Percentiles rank a stretch among this genome's conserved stretches.
phyloP scores from a whole-genome alignment of 2,888 invertebrate species.

The Idaea aversata region DNA sequence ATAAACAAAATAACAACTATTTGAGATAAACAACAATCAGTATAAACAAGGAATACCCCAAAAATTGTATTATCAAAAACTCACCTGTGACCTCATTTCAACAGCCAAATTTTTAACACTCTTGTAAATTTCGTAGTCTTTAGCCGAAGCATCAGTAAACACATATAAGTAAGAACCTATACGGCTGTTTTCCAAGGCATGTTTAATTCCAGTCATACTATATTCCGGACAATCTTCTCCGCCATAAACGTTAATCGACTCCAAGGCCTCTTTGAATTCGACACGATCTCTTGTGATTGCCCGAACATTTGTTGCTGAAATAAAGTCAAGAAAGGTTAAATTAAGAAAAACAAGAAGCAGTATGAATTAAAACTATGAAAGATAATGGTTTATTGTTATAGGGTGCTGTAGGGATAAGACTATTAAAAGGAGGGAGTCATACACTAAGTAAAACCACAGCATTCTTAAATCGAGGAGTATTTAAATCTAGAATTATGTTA shows the following conservation, averaged over 20 bases:
- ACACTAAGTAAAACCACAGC: too few species aligned
- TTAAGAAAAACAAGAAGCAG: background rate
- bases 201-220: slow-evolving; percentile 52
- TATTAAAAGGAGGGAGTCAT: too few species aligned
- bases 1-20: too few species aligned
- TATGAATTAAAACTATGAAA: too few species aligned
- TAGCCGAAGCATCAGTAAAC: slow-evolving; percentile 61
- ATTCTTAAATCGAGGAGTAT: too few species aligned
- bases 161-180: slow-evolving; percentile 55
- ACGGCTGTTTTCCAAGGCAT: slow-evolving; percentile 42
- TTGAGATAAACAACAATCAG: too few species aligned
- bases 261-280: slow-evolving; percentile 39
- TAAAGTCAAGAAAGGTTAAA: background rate
- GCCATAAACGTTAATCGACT: slow-evolving; percentile 31
- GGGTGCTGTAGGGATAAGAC: too few species aligned
- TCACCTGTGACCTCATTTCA: slow-evolving; percentile 49
- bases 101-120: slow-evolving; percentile 43
- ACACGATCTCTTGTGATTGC: slow-evolving; percentile 37
- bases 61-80: slow-evolving; percentile 2
- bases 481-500: too few species aligned
- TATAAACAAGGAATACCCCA: too few species aligned
- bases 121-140: slow-evolving; percentile 37
- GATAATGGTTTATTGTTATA: too few species aligned
- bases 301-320: slow-evolving; percentile 35
- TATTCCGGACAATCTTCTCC: slow-evolving; percentile 55